Evolutionary conservation across 2,113 vertebrate genomes (phyloP).

Genomic region (Puffinus mauretanicus): DNA sequence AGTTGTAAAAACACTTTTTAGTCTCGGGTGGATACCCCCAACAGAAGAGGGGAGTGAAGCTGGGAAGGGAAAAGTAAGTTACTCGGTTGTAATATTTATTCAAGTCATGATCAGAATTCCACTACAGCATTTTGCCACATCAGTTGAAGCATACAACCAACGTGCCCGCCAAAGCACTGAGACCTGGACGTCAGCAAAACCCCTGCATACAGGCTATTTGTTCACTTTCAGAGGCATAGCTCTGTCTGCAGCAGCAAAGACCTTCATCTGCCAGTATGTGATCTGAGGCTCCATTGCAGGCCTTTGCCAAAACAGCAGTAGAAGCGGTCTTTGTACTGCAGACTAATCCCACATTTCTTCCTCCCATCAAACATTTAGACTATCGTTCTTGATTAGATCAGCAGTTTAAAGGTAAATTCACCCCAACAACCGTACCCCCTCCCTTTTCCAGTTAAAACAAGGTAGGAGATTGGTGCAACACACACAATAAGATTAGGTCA

Average conservation of each 20-base stretch:
- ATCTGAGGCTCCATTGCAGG: background rate
- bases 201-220: background rate
- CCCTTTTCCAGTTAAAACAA: background rate
- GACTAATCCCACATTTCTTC: slow-evolving; percentile 32
- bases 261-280: background rate
- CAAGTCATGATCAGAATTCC: background rate
- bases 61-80: background rate
- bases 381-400: background rate
- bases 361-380: background rate
- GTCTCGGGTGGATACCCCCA: background rate
- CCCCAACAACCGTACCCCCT: background rate
- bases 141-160: background rate
- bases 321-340: background rate
- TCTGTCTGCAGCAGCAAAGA: background rate
- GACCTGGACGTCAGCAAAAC: background rate
- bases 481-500: background rate
- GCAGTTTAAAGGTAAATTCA: slow-evolving; percentile 22
- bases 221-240: background rate
- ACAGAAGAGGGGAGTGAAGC: background rate
- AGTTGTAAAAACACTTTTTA: background rate
- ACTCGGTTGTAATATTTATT: background rate
- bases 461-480: background rate
- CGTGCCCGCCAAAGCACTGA: background rate
- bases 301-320: background rate
- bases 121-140: background rate